phyloP scores from a whole-genome alignment of 1,140 invertebrate genomes.

The Scaptomyza pallida region DNA sequence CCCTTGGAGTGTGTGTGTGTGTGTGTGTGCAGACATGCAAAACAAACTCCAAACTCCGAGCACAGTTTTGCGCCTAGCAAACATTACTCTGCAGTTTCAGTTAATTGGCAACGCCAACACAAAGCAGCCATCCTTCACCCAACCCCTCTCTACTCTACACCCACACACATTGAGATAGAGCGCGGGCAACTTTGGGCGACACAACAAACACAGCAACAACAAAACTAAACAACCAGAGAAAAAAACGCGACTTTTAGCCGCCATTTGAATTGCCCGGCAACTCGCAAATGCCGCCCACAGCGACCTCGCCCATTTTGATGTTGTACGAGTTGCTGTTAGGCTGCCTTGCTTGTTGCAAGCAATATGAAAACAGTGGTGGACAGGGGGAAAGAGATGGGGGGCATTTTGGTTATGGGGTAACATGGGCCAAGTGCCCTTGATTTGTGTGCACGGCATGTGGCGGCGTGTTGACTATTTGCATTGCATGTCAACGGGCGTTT shows the following conservation, averaged over 20 bases:
- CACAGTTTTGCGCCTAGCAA: constrained; percentile 45
- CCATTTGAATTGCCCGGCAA: constrained; percentile 65
- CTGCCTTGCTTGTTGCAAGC: no score
- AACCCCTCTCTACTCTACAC: neutral
- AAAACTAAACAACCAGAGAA: constrained; percentile 14
- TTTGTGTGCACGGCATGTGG: constrained; percentile 81
- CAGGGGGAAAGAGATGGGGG: neutral
- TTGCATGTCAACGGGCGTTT: constrained; percentile 64
- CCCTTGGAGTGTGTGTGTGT: constrained; percentile 12
- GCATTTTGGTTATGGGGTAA: neutral
- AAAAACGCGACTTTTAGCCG: constrained; percentile 76
- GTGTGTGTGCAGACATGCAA: constrained; percentile 35
- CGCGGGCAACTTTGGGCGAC: constrained; percentile 26
- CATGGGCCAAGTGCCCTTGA: constrained; percentile 79
- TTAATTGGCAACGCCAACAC: constrained; percentile 73
- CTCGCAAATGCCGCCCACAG: constrained; percentile 39
- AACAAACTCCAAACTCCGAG: constrained; percentile 37
- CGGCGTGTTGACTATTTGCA: constrained; percentile 79
- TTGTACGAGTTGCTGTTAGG: neutral
- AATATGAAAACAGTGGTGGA: neutral
- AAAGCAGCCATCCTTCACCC: no score
- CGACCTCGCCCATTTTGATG: constrained; percentile 52
- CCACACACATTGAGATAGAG: constrained; percentile 16
- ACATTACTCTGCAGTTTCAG: constrained; percentile 80
- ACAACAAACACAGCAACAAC: constrained; percentile 11